Conservation (phyloP, 2,888 invertebrate species). For the Pyrochroa serraticornis region DNA sequence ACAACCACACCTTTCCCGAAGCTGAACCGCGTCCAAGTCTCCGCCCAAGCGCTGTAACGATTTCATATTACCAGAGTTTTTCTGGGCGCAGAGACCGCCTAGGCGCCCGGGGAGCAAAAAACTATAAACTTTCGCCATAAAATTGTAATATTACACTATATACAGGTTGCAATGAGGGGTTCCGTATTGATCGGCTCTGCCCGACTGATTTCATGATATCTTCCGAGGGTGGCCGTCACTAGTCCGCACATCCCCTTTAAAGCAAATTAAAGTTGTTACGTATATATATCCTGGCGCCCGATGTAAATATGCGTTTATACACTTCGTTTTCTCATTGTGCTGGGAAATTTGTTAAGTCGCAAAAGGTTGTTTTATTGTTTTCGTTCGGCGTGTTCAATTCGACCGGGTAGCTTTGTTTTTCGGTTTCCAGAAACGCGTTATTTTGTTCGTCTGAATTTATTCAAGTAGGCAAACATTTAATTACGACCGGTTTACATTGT, state of each 20-base stretch:
- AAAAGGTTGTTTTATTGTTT: slow-evolving; percentile 1
- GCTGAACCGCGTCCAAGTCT: slow-evolving; percentile 32
- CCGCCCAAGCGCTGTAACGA: slow-evolving; percentile 42
- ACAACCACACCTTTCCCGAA: slow-evolving; percentile 38
- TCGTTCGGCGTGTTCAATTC: neutral
- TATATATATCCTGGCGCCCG: neutral
- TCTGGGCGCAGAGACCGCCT: slow-evolving; percentile 30
- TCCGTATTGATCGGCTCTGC: slow-evolving; percentile 39
- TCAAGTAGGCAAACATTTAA: slow-evolving; percentile 2
- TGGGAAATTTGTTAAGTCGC: neutral
- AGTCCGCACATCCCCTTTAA: slow-evolving; percentile 33
- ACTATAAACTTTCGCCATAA: slow-evolving; percentile 52
- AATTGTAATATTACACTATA: slow-evolving; percentile 51
- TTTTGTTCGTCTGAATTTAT: neutral
- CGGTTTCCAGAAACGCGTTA: neutral
- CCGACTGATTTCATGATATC: slow-evolving; percentile 32
- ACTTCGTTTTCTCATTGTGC: neutral
- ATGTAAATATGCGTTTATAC: neutral
- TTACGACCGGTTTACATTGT: neutral
- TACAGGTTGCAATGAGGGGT: slow-evolving; percentile 38
- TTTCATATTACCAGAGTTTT: slow-evolving; percentile 42
- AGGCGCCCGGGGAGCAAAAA: slow-evolving; percentile 39
- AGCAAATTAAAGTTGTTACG: slow-evolving; percentile 25
- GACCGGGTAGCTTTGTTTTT: neutral
- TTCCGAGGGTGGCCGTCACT: neutral